These are phyloP conservation scores for Apostichopus leukothele DNA, from an alignment of 53 echinoderm and acorn worm genomes.

Conservation along the genomic window DNA sequence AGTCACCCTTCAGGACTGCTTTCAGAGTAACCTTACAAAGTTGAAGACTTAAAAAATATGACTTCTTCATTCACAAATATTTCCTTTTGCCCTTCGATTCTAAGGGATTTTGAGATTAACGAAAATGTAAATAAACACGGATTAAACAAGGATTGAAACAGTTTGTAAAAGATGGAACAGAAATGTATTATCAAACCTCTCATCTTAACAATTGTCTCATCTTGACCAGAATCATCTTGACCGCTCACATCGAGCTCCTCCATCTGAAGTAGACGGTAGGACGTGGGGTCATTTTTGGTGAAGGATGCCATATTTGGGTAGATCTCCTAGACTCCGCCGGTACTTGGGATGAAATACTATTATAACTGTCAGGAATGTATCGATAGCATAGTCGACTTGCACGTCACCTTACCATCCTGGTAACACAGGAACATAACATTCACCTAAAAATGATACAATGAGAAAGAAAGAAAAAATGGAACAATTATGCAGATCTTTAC, in stretches of 20 bases:
- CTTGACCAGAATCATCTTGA: slow-evolving; percentile 9
- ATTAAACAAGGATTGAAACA: too few relatives aligned
- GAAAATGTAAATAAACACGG: too few relatives aligned
- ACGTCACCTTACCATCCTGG: neutral
- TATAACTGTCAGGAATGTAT: neutral
- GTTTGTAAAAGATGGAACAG: too few relatives aligned
- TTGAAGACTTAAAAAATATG: too few relatives aligned
- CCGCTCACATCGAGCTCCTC: neutral
- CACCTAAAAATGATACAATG: neutral
- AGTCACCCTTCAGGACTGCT: too few relatives aligned
- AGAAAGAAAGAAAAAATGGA: too few relatives aligned
- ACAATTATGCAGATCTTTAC: too few relatives aligned
- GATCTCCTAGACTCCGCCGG: neutral
- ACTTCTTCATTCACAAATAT: too few relatives aligned
- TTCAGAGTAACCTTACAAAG: too few relatives aligned
- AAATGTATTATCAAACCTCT: neutral
- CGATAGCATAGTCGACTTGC: neutral
- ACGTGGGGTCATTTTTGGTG: neutral
- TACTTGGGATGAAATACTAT: neutral
- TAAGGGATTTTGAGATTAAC: too few relatives aligned
- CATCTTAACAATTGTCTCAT: neutral
- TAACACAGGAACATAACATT: neutral
- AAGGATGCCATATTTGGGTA: neutral
- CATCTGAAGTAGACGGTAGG: neutral
- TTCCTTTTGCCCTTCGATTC: too few relatives aligned